Base-by-base conservation (phyloP, 2,797 vertebrate species). In the Cuniculus paca region DNA sequence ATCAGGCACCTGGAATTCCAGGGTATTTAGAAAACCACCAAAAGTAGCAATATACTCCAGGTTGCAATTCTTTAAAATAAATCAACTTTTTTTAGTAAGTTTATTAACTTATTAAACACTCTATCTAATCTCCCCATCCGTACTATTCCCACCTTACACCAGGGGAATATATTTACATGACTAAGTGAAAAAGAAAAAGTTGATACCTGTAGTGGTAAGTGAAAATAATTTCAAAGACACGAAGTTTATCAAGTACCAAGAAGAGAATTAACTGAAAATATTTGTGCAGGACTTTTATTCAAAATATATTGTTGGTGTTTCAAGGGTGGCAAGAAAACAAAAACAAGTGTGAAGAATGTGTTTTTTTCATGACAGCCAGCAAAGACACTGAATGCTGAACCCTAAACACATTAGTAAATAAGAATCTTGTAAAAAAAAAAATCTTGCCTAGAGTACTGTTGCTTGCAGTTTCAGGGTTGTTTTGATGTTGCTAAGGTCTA, bases 331-430 rank as follows among this genome's bases (percentile, higher is more conserved):
- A 78, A 36, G 75, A 58, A 80, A 94, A 84, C 4, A 75, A 91
- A 96, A 78, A 77, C 58, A 70, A n/a, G 2, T 72, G 7, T 92
- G 26, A 91, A 50, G 26, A 65, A 52, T 14, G 2, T 9, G 0
- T 72, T 94, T 48, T 52, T 87, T 95, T 88, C 85, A 63, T 65
- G 78, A 85, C 28, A 92, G 50, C 5, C 17, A 60, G 31, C 6
- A 19, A 75, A 77, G 11, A 58, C 28, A 60, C 4, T 96, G 42
- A 84, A 28, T 65, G 92, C 52, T 39, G 22, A 86, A 68, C 6
- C 11, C 19, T 68, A 39, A 48, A 36, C 20, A 39, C 77, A 68
- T 80, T 36, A 88, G 28, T n/a, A 61, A 61, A 79, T 74, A 95
- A 50, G 16, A 93, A 54, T 87, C 6, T 93, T 94, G 45, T n/a